These are phyloP conservation scores for Etheostoma nigrum DNA, from an alignment of 2,797 vertebrate species.

Conservation along the genomic window DNA sequence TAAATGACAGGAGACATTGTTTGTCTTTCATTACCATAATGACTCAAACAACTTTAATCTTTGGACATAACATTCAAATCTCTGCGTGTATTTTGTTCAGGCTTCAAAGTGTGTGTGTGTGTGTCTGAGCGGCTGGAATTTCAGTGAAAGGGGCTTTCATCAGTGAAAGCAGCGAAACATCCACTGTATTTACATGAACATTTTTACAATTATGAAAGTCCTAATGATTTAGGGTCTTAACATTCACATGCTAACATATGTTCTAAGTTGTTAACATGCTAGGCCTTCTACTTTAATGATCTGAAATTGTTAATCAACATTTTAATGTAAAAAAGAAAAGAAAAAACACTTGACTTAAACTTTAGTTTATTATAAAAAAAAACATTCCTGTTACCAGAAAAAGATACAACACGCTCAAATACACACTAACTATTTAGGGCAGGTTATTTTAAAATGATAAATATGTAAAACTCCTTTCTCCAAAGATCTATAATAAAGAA, in stretches of 20 bases:
- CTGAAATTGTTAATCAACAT: not conserved
- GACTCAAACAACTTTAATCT: constrained; percentile 71
- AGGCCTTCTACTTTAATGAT: not conserved
- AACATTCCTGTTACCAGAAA: not conserved
- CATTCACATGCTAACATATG: constrained; percentile 11
- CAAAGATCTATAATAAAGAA: not conserved
- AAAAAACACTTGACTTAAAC: not conserved
- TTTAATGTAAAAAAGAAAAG: not conserved
- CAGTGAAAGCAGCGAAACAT: constrained; percentile 20
- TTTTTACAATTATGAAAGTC: constrained; percentile 56
- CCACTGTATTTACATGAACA: constrained; percentile 49
- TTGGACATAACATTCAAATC: constrained; percentile 54
- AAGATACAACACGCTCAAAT: constrained; percentile 2
- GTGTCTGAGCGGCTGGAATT: not conserved
- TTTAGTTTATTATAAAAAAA: not conserved
- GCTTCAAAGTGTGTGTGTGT: constrained; percentile 20
- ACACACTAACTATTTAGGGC: not conserved
- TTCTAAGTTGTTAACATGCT: constrained; percentile 24
- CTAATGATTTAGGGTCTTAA: constrained; percentile 24
- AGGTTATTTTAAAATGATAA: constrained; percentile 43
- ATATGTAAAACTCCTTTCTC: constrained; percentile 3
- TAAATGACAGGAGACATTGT: constrained; percentile 67
- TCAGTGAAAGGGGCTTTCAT: not conserved
- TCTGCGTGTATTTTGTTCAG: constrained; percentile 1
- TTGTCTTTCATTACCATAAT: constrained; percentile 70